These are phyloP conservation scores for Phalanger gymnotis DNA, from an alignment of 2,797 vertebrate species.

Conservation along the genomic window DNA sequence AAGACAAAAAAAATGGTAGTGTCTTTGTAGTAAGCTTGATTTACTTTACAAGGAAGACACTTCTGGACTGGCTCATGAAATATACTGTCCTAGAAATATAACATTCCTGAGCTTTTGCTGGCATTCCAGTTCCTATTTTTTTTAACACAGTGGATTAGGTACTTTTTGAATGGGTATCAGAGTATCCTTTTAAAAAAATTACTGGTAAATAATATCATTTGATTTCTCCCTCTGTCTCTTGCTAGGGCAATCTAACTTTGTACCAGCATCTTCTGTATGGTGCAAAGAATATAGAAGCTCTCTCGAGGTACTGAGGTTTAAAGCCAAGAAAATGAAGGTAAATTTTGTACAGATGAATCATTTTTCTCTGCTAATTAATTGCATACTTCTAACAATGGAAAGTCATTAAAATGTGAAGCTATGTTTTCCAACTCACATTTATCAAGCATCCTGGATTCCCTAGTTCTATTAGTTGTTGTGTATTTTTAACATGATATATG, in stretches of 20 bases:
- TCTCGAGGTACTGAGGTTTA: conserved; percentile 68
- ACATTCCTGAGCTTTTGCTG: conserved; percentile 4
- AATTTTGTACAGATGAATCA: conserved; percentile 79
- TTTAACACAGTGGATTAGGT: conserved; percentile 57
- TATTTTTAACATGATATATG: conserved; percentile 80
- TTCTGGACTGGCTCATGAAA: conserved; percentile 55
- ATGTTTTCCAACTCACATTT: conserved; percentile 83
- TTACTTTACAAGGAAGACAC: conserved; percentile 19
- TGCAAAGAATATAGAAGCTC: conserved; percentile 57
- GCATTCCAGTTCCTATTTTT: conserved; percentile 10
- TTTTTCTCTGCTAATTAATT: conserved; percentile 83
- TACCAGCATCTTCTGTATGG: conserved; percentile 44
- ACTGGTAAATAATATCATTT: conserved; percentile 57
- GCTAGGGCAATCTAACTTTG: conserved; percentile 36
- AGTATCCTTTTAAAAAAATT: conserved; percentile 55
- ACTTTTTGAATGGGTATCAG: conserved; percentile 42
- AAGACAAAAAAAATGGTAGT: neutral
- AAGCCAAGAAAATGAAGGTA: conserved; percentile 72
- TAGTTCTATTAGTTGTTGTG: conserved; percentile 82
- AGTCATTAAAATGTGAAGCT: conserved; percentile 85
- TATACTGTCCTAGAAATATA: conserved; percentile 28
- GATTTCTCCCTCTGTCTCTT: conserved; percentile 50
- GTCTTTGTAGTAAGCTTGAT: conserved; percentile 53
- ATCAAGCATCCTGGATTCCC: conserved; percentile 82
- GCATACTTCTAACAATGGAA: conserved; percentile 84